Conservation (phyloP, 2,888 invertebrate species). For the Spialia ferax region DNA sequence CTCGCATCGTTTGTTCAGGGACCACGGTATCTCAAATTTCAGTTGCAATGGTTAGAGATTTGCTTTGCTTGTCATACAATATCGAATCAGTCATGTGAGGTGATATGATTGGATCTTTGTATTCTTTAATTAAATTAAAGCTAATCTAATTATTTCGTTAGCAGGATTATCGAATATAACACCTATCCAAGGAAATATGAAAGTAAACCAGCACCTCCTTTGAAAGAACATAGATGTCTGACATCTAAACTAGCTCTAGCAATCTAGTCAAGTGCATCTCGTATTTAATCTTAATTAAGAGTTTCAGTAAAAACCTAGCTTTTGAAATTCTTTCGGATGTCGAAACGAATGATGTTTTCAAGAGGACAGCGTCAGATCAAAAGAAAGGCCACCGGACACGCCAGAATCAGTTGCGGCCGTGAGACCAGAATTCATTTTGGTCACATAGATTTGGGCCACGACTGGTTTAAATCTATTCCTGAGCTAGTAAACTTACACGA, state of each 20-base stretch:
- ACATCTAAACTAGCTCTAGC: no score
- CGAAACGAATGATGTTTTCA: conserved; percentile 44
- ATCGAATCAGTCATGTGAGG: background rate
- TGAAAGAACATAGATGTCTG: conserved; percentile 67
- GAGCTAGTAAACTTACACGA: conserved; percentile 67
- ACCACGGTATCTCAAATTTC: conserved; percentile 5
- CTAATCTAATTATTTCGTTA: background rate
- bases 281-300: conserved; percentile 57
- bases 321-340: conserved; percentile 51
- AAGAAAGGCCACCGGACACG: conserved; percentile 65
- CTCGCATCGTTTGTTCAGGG: conserved; percentile 8
- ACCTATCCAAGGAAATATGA: conserved; percentile 11
- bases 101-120: background rate
- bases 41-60: background rate
- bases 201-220: conserved; percentile 61
- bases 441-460: conserved; percentile 70
- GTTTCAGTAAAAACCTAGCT: conserved; percentile 50
- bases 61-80: background rate
- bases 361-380: conserved; percentile 65
- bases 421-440: conserved; percentile 61
- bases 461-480: conserved; percentile 73
- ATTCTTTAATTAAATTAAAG: background rate
- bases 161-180: background rate
- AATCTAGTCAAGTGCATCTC: conserved; percentile 51
- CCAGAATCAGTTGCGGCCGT: conserved; percentile 61